Conservation (phyloP, 2,113 vertebrate species). For the Perca fluviatilis region DNA sequence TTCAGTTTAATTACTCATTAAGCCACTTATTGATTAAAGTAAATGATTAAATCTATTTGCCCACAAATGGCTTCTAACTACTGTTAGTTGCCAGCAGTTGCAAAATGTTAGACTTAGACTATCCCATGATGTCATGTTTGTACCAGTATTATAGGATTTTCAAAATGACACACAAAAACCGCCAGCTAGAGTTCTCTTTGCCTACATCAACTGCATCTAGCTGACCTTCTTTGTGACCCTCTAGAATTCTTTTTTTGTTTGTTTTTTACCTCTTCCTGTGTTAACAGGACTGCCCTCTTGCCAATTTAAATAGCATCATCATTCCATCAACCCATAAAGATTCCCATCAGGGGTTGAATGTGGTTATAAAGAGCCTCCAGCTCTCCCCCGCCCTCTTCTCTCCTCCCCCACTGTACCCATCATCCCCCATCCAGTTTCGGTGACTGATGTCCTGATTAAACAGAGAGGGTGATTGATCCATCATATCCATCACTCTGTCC, state of each 20-base stretch:
- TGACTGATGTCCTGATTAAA: slow-evolving; percentile 80
- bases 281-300: slow-evolving; percentile 10
- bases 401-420: slow-evolving; percentile 19
- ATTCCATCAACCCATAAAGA: slow-evolving; percentile 45
- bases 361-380: slow-evolving; percentile 39
- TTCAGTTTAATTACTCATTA: slow-evolving; percentile 5
- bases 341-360: slow-evolving; percentile 52
- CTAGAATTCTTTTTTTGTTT: neutral
- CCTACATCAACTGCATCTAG: neutral
- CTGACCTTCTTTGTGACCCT: neutral
- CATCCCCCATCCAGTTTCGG: slow-evolving; percentile 34
- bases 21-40: neutral
- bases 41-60: neutral
- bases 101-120: neutral
- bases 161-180: neutral
- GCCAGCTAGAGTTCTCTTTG: neutral
- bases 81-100: neutral
- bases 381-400: slow-evolving; percentile 13
- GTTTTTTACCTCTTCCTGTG: slow-evolving; percentile 4
- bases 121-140: neutral
- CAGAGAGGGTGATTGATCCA: slow-evolving; percentile 78
- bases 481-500: slow-evolving; percentile 81
- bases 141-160: neutral
- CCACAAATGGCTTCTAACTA: neutral
- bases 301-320: slow-evolving; percentile 32